A percentile compares a stretch with the other conserved stretches of the same genome.
These are phyloP conservation scores for Drosophila melanica DNA, from an alignment of 1,140 invertebrate species.

Conservation along the genomic window DNA sequence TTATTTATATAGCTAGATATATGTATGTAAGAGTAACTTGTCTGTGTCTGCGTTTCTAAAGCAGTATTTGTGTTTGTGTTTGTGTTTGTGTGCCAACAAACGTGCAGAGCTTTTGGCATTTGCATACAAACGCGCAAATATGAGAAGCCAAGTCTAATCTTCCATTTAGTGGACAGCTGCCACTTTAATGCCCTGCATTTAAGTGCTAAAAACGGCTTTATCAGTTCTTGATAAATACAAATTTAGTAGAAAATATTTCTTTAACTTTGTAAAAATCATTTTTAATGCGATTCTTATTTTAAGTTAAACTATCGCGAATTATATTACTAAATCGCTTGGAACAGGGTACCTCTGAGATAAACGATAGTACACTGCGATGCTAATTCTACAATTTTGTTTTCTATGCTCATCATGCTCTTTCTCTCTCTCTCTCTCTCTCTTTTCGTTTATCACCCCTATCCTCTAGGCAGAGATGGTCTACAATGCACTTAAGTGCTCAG, in stretches of 20 bases:
- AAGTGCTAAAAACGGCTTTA: not conserved
- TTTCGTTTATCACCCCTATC: not conserved
- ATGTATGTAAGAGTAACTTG: not conserved
- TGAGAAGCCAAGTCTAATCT: slow-evolving; percentile 39
- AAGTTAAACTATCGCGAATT: too few species aligned
- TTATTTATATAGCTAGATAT: slow-evolving; percentile 47
- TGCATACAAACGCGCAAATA: slow-evolving; percentile 63
- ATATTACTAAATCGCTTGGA: too few species aligned
- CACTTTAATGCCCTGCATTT: slow-evolving; percentile 20
- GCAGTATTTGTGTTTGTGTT: slow-evolving; percentile 2
- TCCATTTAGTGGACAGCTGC: slow-evolving; percentile 19
- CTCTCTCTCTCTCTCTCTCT: not conserved
- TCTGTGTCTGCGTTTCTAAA: slow-evolving; percentile 5
- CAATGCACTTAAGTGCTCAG: slow-evolving; percentile 71
- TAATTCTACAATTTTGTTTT: slow-evolving; percentile 26
- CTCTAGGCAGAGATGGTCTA: slow-evolving; percentile 37
- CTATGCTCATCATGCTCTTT: not conserved
- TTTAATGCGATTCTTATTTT: too few species aligned
- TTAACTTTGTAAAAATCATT: not conserved
- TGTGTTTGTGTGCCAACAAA: slow-evolving; percentile 33
- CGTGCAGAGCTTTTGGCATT: slow-evolving; percentile 53
- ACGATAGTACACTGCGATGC: not conserved
- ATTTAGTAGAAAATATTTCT: not conserved
- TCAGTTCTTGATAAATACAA: not conserved
- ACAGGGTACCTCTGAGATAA: not conserved